phyloP scores from a whole-genome alignment of 2,797 vertebrate genomes.

The Phrynocephalus vlangalii region DNA sequence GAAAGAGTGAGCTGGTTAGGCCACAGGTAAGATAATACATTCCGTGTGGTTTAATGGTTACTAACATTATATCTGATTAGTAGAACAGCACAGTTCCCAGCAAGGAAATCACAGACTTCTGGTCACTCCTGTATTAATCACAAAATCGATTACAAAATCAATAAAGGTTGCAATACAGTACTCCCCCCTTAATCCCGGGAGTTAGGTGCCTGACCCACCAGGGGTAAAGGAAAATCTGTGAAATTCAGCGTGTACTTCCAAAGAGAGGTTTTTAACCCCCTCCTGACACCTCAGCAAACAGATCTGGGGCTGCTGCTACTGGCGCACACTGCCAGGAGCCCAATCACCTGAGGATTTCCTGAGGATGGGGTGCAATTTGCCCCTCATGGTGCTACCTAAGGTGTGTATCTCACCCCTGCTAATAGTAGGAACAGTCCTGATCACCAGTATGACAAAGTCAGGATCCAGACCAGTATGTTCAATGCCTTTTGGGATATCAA shows the following conservation, averaged over 20 bases:
- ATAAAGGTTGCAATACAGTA: neutral
- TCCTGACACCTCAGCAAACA: no score
- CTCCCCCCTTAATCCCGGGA: no score
- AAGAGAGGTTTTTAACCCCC: no score
- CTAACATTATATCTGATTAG: conserved; percentile 19
- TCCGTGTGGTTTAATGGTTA: neutral
- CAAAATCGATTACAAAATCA: neutral
- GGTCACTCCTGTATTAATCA: conserved; percentile 28
- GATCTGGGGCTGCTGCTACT: no score
- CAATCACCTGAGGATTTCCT: no score
- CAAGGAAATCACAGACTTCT: conserved; percentile 1
- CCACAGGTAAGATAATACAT: neutral
- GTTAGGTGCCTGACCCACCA: no score
- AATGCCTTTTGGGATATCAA: neutral
- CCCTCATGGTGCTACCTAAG: neutral
- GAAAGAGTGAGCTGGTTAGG: conserved; percentile 21
- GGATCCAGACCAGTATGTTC: neutral
- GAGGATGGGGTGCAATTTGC: no score
- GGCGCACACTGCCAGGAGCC: no score
- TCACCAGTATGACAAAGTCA: neutral
- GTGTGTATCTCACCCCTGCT: neutral
- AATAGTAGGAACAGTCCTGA: neutral
- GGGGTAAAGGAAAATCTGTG: no score
- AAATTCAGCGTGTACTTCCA: no score
- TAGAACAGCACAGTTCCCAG: neutral